Evolutionary conservation across 2,113 vertebrate genomes (phyloP), one percentile per base, ranked within the genome.

Genomic region (Clarias magur): DNA sequence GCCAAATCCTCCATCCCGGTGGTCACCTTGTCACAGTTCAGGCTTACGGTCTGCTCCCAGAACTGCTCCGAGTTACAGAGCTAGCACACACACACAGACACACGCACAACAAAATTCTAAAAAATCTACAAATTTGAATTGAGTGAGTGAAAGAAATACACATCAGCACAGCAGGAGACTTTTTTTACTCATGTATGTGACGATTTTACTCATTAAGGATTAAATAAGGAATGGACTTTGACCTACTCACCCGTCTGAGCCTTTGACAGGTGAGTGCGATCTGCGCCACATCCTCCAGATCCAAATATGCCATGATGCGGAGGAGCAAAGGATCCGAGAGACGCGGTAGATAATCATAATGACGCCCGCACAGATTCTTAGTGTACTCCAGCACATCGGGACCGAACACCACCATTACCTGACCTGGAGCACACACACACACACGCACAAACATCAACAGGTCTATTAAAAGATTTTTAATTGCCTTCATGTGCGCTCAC

Each of bases 241-340:
- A 38, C 5, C 16, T 6, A 68, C 92, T 95, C 93, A 96, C 95
- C 95, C 93, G 93, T 90, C 92, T 90, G 90, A 96, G 96, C 90
- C 86, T 94, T 60, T 0, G 85, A 81, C 96, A 97, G 9, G 96
- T 96, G 88, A 92, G 93, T 89, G 93, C 94, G 73, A 97, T 94
- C 30, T 92, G 95, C 88, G 92, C 91, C 88, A 96, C 91, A 76
- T 97, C 96, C 91, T 98, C 95, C 57, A 97, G 94, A 73, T 96
- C 94, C 89, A 98, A 95, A 87, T 95, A 93, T 90, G 92, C 95
- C 91, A 97, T 92, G 65, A 97, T 96, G 59, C 80, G 90, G 83
- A 97, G 92, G 4, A 98, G 94, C 88, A 97, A 86, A 0, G 70
- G 38, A 82, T 96, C 95, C 12, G 97, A 91, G 87, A 99, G 95